phyloP scores from a whole-genome alignment of 2,113 vertebrate species.

The Rhea americana region DNA sequence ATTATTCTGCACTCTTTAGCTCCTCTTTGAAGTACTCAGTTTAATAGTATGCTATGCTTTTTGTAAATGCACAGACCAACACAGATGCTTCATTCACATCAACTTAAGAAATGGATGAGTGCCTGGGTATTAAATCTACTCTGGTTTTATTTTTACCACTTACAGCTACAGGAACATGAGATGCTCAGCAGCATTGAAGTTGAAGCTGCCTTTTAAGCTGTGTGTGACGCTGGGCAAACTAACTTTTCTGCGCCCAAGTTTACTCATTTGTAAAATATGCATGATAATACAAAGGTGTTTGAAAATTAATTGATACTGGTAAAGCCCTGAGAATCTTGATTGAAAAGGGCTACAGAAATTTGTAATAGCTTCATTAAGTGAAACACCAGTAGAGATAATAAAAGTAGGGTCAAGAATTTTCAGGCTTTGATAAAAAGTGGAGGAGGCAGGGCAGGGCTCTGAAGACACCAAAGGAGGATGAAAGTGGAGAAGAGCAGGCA shows the following conservation, averaged over 20 bases:
- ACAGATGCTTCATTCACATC: not conserved
- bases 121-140: not conserved
- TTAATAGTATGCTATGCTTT: not conserved
- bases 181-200: not conserved
- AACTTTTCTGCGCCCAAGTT: conserved; percentile 3
- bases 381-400: conserved; percentile 52
- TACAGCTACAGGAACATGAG: not conserved
- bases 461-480: conserved; percentile 8
- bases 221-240: not conserved
- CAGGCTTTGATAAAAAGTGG: not conserved
- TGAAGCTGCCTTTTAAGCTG: not conserved
- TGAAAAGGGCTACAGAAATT: conserved; percentile 8
- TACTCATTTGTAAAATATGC: not conserved
- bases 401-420: conserved; percentile 27
- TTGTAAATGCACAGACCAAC: not conserved
- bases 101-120: not conserved
- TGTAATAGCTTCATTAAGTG: conserved; percentile 51
- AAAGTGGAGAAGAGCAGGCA: not conserved
- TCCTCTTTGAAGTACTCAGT: not conserved
- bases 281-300: not conserved
- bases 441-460: not conserved
- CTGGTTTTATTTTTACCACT: not conserved
- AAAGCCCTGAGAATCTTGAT: not conserved
- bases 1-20: not conserved
- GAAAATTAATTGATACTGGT: conserved; percentile 19